phyloP scores from a whole-genome alignment of 2,888 invertebrate species.

The Eudasyphora cyanicolor region DNA sequence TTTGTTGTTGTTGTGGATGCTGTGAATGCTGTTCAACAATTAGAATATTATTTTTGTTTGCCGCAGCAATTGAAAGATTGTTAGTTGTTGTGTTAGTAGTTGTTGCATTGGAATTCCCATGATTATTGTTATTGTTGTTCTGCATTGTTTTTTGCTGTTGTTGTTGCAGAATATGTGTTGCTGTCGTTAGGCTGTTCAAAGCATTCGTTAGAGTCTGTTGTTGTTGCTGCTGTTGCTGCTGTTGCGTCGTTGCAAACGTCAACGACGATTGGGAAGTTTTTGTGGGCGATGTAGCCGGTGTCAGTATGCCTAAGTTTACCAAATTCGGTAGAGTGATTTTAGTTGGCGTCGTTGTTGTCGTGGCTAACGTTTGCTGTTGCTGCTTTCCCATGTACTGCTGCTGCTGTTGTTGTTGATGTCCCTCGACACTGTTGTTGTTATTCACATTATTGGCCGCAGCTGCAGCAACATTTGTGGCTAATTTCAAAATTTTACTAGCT shows the following conservation, averaged over 20 bases:
- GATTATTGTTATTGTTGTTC: conserved; percentile 54
- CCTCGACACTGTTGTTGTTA: conserved; percentile 68
- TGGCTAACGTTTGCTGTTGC: conserved; percentile 52
- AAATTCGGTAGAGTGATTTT: conserved; percentile 79
- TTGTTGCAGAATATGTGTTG: conserved; percentile 69
- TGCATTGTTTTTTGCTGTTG: conserved; percentile 61
- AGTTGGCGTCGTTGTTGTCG: conserved; percentile 69
- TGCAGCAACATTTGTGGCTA: conserved; percentile 77
- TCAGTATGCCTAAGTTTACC: conserved; percentile 81
- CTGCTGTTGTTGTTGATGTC: too few relatives aligned
- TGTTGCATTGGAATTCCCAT: conserved; percentile 64
- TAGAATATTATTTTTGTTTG: conserved; percentile 63
- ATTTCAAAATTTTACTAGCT: conserved; percentile 79
- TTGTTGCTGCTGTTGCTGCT: conserved; percentile 72
- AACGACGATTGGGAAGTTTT: conserved; percentile 77
- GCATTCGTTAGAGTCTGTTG: conserved; percentile 69
- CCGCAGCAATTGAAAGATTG: conserved; percentile 61
- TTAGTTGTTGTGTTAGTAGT: conserved; percentile 65
- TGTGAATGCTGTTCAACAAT: conserved; percentile 62
- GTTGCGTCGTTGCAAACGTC: too few relatives aligned
- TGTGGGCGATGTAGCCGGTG: conserved; percentile 81
- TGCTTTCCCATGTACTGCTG: conserved; percentile 65
- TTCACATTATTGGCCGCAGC: conserved; percentile 68
- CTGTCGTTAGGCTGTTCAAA: conserved; percentile 69
- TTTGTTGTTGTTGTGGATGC: conserved; percentile 60